Evolutionary conservation across 1,140 invertebrate genomes (phyloP), one percentile per base, ranked within the genome.

Genomic region (Drosophila albomicans): DNA sequence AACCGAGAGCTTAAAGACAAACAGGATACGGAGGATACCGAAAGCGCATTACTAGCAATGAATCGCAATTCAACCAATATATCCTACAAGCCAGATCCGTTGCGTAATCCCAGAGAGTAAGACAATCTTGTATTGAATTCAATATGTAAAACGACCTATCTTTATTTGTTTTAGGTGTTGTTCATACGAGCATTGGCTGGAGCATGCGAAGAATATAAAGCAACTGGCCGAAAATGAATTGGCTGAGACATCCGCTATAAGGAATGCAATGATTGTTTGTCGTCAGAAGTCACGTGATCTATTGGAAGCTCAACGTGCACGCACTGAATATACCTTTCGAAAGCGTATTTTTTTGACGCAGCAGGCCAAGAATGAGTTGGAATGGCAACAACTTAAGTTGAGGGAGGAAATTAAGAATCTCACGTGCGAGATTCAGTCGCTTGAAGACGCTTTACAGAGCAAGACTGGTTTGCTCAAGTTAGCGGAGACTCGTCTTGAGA

Each of bases 381-480:
- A 97, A 67, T 98, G 97, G 97, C 97, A 98, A 93, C 96, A 96
- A 81, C 93, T 95, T 67, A 97, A 96, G 95, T 96, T 97, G 93
- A 94, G 96, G 82, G 95, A 96, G 63, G 97, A 98, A 92, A 97
- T 98, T 95, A 95, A 96, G 57, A 94, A 94, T 79, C 92, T 96
- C 4, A 92, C 94, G n/a, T 95, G 95, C 66, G 97, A 98, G 92
- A 94, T 97, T 30, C 93, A 93, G 30, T 93, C 93, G 1, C 89
- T 97, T 41, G 95, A 96, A 76, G 93, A 94, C 49, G 94, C 96
- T 2, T 93, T 97, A 43, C 90, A 93, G 16, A 94, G 95, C 84
- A 96, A 96, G 93, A 94, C 93, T 1, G 95, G 96, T 81, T 94
- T 94, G 3, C 65, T 96, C 5, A 97, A 97, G 91, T 93, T 98